Evolutionary conservation across 2,888 invertebrate species (phyloP), one percentile per base, ranked within the genome.

Genomic region (Lasius fuliginosus): DNA sequence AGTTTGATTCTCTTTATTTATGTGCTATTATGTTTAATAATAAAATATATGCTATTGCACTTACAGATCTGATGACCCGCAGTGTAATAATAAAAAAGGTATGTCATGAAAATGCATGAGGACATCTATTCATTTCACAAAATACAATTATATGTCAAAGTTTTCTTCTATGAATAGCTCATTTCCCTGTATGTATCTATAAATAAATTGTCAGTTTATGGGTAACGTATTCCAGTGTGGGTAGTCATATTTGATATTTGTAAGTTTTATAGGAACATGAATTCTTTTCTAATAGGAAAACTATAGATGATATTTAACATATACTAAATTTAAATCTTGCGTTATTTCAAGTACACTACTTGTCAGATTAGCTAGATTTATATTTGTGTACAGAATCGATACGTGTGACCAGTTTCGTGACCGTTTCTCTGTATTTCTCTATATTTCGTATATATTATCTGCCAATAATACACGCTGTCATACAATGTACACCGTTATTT

Each of bases 61-160:
- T 90, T 87, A 49, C 90, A 94, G 94, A 94, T 94, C 92, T 94
- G 92, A 94, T 92, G 88, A 91, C 87, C 89, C 88, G 86, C 85
- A 75, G 79, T 86, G 68, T 89, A 86, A 84, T 82, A 84, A 86
- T 86, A 68, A 85, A 73, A 91, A 89, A 87, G 77, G 69, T 88
- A 91, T 83, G 79, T 86, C 84, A 90, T 74, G 86, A 88, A 83
- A 84, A 76, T 87, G 77, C 69, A 86, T 73, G 86, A 79, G 83
- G 79, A 89, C 77, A 87, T 76, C 82, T 85, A 74, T 87, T 90
- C 71, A 83, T 90, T 89, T 90, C 82, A 87, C 86, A 86, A 89
- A 82, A 90, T 87, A 82, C 85, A 86, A 88, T 82, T 74, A 84
- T 83, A 83, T 69, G 84, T 76, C 86, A 74, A 87, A 90, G 76